Base-by-base conservation (phyloP, 2,888 invertebrate genomes). In the Zonitis immaculata region DNA sequence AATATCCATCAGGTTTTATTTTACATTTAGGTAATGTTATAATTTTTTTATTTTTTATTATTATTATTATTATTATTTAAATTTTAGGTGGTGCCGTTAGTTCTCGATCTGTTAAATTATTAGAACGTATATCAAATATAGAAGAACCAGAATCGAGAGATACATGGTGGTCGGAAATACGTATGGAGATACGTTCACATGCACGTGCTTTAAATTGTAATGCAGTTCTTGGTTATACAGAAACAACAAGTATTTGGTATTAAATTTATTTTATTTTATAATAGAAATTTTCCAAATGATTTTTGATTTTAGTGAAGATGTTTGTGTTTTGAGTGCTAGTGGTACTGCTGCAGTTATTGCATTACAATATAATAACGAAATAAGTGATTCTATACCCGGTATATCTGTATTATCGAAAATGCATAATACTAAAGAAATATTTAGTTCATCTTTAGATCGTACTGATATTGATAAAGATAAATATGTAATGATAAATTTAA, bases 141-240 rank as follows among this genome's bases (percentile, higher is more conserved):
- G 92, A 95, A 65, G 95, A 95, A 73, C 91, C 92, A 12, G 94
- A 94, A 70, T 88, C 90, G 3, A 82, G 96, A 39, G 95, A 96
- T 67, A 88, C 89, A 1, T 97, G 97, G 95, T 98, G 98, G 97
- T 92, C 90, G 0, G 96, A 98, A 77, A 80, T 98, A 20, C 79
- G 98, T 46, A 94, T 94, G 74, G 98, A 98, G 80, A 88, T 98
- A 52, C 82, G 95, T 0, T 94, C 96, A 3, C 97, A 98, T 74
- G 92, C 94, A 5, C 80, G 93, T 32, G 90, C 95, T 1, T 79
- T 98, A 58, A 89, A 91, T 9, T 98, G 98, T 68, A 95, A 95
- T 73, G 93, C 95, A 5, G 93, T 98, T 44, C 78, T 98, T 35
- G 97, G 94, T 0, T 98, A 98, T 75, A 81, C 82, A n/a, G 98